A percentile compares a stretch with the other conserved stretches of the same genome.
phyloP scores from a whole-genome alignment of 2,888 invertebrate genomes.

The Meiosimyza platycephala region DNA sequence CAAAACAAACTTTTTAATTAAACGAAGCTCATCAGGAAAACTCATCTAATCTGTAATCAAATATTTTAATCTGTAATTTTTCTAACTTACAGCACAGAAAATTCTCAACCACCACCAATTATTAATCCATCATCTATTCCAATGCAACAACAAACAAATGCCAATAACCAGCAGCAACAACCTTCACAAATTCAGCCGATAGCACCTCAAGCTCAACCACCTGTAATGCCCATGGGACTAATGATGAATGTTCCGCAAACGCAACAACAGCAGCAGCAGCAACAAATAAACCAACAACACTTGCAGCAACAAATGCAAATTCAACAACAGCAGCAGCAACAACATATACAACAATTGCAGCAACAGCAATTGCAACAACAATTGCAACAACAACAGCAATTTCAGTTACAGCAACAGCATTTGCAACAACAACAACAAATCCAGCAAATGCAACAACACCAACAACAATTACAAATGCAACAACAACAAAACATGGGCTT shows the following conservation, averaged over 20 bases:
- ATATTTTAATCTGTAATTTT: not conserved
- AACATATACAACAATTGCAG: conserved; percentile 46
- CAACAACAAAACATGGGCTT: conserved; percentile 56
- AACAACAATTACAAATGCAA: conserved; percentile 43
- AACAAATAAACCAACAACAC: conserved; percentile 47
- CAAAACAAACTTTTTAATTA: too few species aligned
- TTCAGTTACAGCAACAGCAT: conserved; percentile 41
- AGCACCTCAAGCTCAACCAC: conserved; percentile 1
- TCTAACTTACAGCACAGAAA: conserved; percentile 10
- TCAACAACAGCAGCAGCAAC: conserved; percentile 34
- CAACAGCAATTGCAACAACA: conserved; percentile 52
- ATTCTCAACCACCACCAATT: conserved; percentile 31
- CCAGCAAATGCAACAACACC: conserved; percentile 40
- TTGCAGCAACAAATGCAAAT: conserved; percentile 42
- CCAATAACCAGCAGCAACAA: conserved; percentile 18
- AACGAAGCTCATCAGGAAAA: too few species aligned
- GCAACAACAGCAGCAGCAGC: conserved; percentile 43
- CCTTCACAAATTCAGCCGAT: conserved; percentile 39
- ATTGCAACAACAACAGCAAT: conserved; percentile 50
- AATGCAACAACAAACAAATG: conserved; percentile 46
- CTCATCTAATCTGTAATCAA: too few species aligned
- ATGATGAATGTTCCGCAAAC: conserved; percentile 10
- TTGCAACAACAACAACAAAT: conserved; percentile 42
- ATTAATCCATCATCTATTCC: conserved; percentile 44
- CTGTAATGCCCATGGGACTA: conserved; percentile 4